These are phyloP conservation scores for Hoplodrina blanda DNA, from an alignment of 2,888 invertebrate genomes.

Conservation along the genomic window DNA sequence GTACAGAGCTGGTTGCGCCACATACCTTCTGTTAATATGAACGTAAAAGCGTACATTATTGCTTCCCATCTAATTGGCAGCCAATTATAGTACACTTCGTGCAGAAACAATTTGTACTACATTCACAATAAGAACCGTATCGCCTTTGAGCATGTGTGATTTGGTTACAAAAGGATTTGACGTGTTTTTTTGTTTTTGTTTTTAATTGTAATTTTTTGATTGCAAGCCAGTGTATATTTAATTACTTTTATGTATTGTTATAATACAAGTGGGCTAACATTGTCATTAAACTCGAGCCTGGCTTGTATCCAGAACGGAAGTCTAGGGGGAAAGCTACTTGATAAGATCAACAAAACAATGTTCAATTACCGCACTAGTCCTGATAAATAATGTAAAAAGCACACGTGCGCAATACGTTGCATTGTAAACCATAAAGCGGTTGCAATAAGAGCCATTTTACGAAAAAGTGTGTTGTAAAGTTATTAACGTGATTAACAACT, in stretches of 20 bases:
- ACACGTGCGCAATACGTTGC: no score
- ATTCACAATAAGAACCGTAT: constrained; percentile 20
- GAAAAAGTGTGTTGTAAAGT: not conserved
- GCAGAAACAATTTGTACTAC: constrained; percentile 47
- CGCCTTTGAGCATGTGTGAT: constrained; percentile 23
- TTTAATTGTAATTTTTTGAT: not conserved
- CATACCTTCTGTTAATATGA: constrained; percentile 76
- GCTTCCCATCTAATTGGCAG: constrained; percentile 71
- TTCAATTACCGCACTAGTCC: no score
- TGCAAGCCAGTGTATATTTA: no score
- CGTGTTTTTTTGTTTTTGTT: not conserved
- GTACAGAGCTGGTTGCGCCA: constrained; percentile 67
- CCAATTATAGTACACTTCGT: constrained; percentile 68
- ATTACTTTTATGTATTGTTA: no score
- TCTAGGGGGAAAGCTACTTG: no score
- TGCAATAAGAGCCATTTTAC: no score
- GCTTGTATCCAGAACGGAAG: no score
- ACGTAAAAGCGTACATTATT: constrained; percentile 73
- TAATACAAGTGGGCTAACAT: no score
- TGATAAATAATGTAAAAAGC: no score
- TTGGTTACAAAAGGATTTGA: constrained; percentile 5
- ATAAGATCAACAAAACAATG: no score
- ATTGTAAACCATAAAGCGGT: no score
- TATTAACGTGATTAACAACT: constrained; percentile 12
- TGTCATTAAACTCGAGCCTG: no score